Evolutionary conservation across 1,140 invertebrate species (phyloP).

Genomic region (Ceratosolen solmsi): DNA sequence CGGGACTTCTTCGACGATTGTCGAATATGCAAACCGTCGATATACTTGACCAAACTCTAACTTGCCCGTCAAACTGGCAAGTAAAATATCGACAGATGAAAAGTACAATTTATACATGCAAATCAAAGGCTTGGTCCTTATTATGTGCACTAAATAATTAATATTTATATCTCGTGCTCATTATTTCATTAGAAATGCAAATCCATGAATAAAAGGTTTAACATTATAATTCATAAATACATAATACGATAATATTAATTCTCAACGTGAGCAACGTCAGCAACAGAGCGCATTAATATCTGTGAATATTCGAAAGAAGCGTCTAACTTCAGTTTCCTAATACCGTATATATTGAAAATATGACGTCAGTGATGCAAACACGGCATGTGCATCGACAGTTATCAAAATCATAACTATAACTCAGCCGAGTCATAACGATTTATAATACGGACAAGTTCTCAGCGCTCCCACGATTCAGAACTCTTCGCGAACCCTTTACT

Average conservation of each 20-base stretch:
- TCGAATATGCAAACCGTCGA: background rate
- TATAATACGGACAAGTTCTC: background rate
- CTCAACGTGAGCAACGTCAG: too few species aligned
- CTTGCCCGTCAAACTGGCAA: background rate
- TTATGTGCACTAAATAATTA: background rate
- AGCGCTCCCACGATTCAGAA: background rate
- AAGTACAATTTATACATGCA: background rate
- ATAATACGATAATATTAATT: too few species aligned
- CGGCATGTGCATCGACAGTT: background rate
- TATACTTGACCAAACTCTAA: background rate
- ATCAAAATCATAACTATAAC: slow-evolving; percentile 1
- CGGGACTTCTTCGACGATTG: background rate
- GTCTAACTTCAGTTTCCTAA: too few species aligned
- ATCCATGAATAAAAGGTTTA: too few species aligned
- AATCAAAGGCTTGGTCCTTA: background rate
- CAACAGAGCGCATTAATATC: too few species aligned
- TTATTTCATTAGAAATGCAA: too few species aligned
- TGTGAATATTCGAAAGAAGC: too few species aligned
- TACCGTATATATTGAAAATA: too few species aligned
- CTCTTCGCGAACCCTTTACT: background rate
- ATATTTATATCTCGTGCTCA: too few species aligned
- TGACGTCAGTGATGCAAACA: too few species aligned
- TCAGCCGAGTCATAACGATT: background rate
- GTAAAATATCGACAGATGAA: background rate
- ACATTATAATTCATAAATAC: too few species aligned